These are phyloP conservation scores for Theropithecus gelada DNA, from an alignment of 2,113 vertebrate species.

Conservation along the genomic window DNA sequence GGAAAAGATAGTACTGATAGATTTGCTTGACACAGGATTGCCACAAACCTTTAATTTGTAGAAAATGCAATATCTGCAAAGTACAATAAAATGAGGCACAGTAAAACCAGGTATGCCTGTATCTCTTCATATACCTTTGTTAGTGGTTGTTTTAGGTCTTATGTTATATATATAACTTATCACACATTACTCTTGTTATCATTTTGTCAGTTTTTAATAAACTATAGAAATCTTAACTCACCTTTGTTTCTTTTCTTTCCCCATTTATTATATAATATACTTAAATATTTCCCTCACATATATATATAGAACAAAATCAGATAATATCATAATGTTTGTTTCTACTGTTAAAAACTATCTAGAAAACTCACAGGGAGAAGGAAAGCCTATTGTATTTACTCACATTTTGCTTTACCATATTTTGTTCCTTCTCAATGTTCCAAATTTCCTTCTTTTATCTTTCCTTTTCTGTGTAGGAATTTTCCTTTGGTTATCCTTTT, in stretches of 20 bases:
- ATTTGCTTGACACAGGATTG: background rate
- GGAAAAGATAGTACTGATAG: background rate
- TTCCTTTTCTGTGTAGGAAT: background rate
- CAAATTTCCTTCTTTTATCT: background rate
- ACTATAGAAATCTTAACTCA: background rate
- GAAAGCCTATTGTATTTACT: background rate
- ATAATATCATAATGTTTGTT: background rate
- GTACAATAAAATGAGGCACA: background rate
- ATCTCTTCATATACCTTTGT: background rate
- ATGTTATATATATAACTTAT: background rate
- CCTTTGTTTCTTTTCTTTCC: background rate
- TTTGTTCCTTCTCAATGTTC: background rate
- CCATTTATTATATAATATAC: background rate
- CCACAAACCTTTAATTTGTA: background rate
- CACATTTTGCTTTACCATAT: background rate
- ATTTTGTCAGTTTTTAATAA: background rate
- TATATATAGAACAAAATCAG: background rate
- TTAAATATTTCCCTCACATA: background rate
- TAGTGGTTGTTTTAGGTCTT: background rate
- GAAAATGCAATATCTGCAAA: background rate
- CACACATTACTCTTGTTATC: background rate
- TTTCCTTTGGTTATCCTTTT: background rate
- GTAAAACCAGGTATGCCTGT: background rate
- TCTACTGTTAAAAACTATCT: background rate
- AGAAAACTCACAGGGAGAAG: background rate